Evolutionary conservation across 2,113 vertebrate genomes (phyloP).

Genomic region (Nyctereutes procyonoides): DNA sequence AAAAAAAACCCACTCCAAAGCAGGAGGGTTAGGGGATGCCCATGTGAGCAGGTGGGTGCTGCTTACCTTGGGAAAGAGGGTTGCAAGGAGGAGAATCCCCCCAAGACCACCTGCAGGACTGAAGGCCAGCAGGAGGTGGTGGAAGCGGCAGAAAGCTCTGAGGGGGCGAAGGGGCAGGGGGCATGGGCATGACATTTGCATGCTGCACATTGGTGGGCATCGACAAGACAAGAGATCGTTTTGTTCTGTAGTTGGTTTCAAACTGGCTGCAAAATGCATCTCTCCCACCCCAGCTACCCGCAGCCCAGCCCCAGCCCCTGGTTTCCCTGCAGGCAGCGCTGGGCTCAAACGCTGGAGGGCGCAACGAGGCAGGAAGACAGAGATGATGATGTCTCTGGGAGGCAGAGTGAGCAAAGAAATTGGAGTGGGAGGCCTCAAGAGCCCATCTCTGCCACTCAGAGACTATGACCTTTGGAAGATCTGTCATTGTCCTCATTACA

Average conservation of each 20-base stretch:
- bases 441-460: background rate
- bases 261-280: background rate
- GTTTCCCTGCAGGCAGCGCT: background rate
- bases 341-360: background rate
- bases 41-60: background rate
- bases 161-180: background rate
- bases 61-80: background rate
- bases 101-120: background rate
- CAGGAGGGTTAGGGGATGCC: background rate
- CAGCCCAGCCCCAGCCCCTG: background rate
- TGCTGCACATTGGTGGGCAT: background rate
- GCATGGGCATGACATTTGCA: background rate
- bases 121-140: background rate
- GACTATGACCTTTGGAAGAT: background rate
- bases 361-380: background rate
- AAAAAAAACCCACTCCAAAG: background rate
- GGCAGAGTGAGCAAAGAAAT: background rate
- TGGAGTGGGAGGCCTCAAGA: background rate
- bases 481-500: background rate
- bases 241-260: background rate
- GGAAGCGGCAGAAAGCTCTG: background rate
- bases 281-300: background rate
- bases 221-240: background rate
- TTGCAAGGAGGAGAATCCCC: background rate
- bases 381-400: too few species aligned